phyloP scores from a whole-genome alignment of 2,113 vertebrate genomes.

The Lepus americanus region DNA sequence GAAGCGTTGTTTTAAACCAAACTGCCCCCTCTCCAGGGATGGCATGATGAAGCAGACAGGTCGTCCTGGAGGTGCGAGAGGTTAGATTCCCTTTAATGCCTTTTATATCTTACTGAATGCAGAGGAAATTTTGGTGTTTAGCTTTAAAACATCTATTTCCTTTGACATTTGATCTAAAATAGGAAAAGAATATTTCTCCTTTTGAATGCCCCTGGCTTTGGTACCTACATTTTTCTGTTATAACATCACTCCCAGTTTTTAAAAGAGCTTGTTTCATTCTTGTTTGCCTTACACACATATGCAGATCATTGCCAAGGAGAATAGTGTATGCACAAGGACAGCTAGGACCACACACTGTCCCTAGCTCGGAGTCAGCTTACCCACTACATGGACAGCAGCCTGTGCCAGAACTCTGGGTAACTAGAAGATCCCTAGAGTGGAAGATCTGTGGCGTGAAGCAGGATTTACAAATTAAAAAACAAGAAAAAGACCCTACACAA shows the following conservation, averaged over 20 bases:
- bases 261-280: conserved; percentile 7
- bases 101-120: conserved; percentile 43
- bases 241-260: conserved; percentile 47
- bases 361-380: conserved; percentile 66
- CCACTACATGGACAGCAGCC: not conserved
- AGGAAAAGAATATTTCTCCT: conserved; percentile 17
- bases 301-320: conserved; percentile 50
- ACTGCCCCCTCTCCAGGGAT: not conserved
- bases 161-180: conserved; percentile 56
- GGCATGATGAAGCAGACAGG: not conserved
- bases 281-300: not conserved
- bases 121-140: conserved; percentile 35
- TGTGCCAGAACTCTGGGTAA: conserved; percentile 51
- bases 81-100: conserved; percentile 36
- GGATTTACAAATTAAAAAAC: conserved; percentile 69
- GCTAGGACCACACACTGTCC: conserved; percentile 45
- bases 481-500: not conserved
- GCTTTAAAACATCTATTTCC: conserved; percentile 14
- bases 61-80: not conserved
- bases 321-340: conserved; percentile 63
- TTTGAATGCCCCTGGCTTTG: conserved; percentile 40
- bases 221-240: not conserved
- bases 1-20: not conserved
- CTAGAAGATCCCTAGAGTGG: conserved; percentile 46
- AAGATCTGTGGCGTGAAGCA: conserved; percentile 65